Evolutionary conservation across 2,113 vertebrate species (phyloP).

Genomic region (Nerophis ophidion): DNA sequence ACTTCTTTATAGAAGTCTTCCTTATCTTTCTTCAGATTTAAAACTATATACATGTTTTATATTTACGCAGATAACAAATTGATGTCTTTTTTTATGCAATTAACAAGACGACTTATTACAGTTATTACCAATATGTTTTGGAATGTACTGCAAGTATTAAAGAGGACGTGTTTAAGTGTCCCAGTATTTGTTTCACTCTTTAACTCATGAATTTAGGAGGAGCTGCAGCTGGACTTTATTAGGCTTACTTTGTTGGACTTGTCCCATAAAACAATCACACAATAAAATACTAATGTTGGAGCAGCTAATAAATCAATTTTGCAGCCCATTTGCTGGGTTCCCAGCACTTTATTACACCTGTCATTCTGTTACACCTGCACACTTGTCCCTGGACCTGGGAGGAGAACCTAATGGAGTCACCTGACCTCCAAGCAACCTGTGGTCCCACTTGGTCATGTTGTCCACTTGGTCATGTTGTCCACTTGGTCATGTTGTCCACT

Average conservation of each 20-base stretch:
- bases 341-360: conserved; percentile 2
- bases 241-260: conserved; percentile 9
- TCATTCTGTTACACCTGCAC: background rate
- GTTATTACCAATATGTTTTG: background rate
- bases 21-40: no score
- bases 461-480: no score
- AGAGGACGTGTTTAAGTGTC: background rate
- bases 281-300: background rate
- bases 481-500: no score
- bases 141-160: background rate
- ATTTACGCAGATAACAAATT: no score
- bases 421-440: no score
- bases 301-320: conserved; percentile 9
- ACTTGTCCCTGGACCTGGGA: no score
- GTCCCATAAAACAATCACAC: conserved; percentile 15
- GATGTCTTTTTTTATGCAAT: no score
- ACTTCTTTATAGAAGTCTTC: no score
- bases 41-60: no score
- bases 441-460: no score
- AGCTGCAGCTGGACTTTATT: background rate
- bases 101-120: no score
- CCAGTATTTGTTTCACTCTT: background rate
- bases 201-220: background rate
- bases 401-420: no score
- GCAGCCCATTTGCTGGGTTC: conserved; percentile 21